A percentile compares a stretch with the other conserved stretches of the same genome.
Conservation (phyloP, 2,888 invertebrate genomes). For the Dicroscelio sp. region DNA sequence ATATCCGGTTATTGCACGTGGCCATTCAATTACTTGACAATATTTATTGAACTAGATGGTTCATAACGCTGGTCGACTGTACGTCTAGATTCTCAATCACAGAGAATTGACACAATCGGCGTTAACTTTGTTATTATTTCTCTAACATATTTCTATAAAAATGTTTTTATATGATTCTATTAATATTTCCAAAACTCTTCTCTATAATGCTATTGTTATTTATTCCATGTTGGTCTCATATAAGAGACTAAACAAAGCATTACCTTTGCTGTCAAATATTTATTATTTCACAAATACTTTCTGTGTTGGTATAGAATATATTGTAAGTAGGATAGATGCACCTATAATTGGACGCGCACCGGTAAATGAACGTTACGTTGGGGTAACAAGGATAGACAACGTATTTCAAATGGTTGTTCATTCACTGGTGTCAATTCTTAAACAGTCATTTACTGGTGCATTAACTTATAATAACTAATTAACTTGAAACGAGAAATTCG, state of each 20-base stretch:
- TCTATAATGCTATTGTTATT: slow-evolving; percentile 89
- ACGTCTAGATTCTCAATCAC: slow-evolving; percentile 93
- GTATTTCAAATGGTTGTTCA: no score
- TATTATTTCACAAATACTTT: slow-evolving; percentile 78
- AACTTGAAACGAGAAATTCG: no score
- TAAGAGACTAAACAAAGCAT: slow-evolving; percentile 91
- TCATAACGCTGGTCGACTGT: slow-evolving; percentile 88
- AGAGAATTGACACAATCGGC: slow-evolving; percentile 93
- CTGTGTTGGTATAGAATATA: no score
- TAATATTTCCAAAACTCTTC: slow-evolving; percentile 13
- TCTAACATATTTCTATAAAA: slow-evolving; percentile 79
- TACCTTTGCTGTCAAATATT: slow-evolving; percentile 79
- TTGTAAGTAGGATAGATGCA: no score
- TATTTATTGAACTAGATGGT: slow-evolving; percentile 37
- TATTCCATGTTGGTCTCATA: slow-evolving; percentile 90
- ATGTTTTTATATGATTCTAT: slow-evolving; percentile 67
- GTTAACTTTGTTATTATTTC: slow-evolving; percentile 76
- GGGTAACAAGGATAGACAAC: no score
- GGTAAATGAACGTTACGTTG: no score
- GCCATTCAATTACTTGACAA: no score
- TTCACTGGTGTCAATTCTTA: no score
- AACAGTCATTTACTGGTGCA: no score
- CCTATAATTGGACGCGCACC: no score
- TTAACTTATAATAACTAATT: no score
- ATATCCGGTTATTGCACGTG: no score